Conservation (phyloP, 2,113 vertebrate species). For the Terrapene triunguis region DNA sequence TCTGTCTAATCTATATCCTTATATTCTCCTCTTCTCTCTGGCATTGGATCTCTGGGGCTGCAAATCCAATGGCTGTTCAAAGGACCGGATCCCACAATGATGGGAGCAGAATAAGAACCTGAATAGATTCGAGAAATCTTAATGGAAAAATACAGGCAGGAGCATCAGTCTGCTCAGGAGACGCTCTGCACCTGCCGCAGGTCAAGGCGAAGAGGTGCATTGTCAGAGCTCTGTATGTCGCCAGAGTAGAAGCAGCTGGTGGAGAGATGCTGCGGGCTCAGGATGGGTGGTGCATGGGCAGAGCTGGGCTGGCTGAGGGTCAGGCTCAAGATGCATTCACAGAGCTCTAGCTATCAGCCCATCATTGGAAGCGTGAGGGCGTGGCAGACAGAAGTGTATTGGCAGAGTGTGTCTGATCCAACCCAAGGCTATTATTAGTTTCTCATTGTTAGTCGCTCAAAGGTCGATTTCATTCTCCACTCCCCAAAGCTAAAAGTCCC, state of each 20-base stretch:
- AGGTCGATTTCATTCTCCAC: not conserved
- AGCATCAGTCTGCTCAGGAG: constrained; percentile 8
- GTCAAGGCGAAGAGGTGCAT: too few relatives aligned
- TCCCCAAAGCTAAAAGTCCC: not conserved
- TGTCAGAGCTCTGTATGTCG: too few relatives aligned
- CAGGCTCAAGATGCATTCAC: not conserved
- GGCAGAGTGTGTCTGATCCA: not conserved
- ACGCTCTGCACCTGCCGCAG: not conserved
- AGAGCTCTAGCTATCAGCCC: not conserved
- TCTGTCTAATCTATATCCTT: not conserved
- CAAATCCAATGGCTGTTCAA: not conserved
- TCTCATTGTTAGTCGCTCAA: not conserved
- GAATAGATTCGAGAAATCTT: not conserved
- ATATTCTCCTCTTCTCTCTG: not conserved
- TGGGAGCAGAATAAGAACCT: constrained; percentile 58
- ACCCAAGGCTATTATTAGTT: not conserved
- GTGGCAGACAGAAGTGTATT: not conserved
- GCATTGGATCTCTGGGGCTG: not conserved
- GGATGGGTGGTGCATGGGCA: not conserved
- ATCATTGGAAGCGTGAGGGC: not conserved
- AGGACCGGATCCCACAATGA: not conserved
- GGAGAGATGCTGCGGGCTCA: not conserved
- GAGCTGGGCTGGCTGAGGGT: not conserved
- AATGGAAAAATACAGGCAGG: not conserved
- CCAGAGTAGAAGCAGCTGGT: not conserved